Base-by-base conservation (phyloP, 1,140 invertebrate genomes). In the Thaumatotibia leucotreta region DNA sequence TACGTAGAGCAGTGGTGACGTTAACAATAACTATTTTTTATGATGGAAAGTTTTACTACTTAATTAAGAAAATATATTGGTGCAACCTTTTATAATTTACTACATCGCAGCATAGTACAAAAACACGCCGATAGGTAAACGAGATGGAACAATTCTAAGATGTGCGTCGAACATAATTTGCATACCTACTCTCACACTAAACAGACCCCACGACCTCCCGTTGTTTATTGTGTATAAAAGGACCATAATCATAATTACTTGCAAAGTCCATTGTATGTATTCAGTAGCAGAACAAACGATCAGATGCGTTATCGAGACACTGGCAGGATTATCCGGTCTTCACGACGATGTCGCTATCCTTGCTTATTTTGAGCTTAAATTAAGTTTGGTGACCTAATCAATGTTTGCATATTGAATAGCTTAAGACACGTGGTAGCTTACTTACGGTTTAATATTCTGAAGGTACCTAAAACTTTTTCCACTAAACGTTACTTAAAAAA, bases 221-320 rank as follows among this genome's bases (percentile, higher is more conserved):
- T 45, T 45, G 39, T 45, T 45, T 45, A 6, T 45, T 45, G 39
- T 68, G 20, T 61, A 65, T 29, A 58, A 32, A 65, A 32, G 64
- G 65, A 61, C 66, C 67, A 67, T 69, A n/a, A 70, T 70, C 49
- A 32, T 71, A 68, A 72, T 69, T 65, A 70, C 39, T 65, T 61
- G 39, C 66, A 54, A 64, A 32, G 63, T 29, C 63, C 52, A 69
- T 69, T 78, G 70, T 77, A 78, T 73, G 65, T 63, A 68, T 75
- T 71, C 39, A 63, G 63, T 65, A 52, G 29, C 63, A 63, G 64
- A 74, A 71, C 68, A 76, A 76, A 79, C 71, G 66, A 68, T 67
- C 52, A 17, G 35, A 23, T 66, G 63, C 65, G 65, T 65, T 74
- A 77, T 75, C 70, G 62, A 58, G n/a, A n/a, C 27, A 49, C 66